These are phyloP conservation scores for Mormyrops attenuatus DNA, from an alignment of 2,797 vertebrate species.

Conservation along the genomic window DNA sequence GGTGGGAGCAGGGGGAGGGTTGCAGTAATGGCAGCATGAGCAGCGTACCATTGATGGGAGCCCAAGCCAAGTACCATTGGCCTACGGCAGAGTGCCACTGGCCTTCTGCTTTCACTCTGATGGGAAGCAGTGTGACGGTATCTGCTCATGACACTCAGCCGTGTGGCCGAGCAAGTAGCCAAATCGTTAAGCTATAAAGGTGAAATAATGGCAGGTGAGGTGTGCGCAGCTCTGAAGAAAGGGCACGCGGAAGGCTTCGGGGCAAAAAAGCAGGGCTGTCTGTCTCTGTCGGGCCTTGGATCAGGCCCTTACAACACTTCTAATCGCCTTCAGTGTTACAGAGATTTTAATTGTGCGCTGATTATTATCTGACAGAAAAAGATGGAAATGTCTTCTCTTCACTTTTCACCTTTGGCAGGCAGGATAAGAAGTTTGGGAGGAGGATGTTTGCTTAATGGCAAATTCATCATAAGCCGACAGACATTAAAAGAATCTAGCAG, in stretches of 20 bases:
- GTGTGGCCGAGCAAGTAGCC: not conserved
- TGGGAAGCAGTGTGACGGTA: not conserved
- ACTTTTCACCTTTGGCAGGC: not conserved
- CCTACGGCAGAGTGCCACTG: not conserved
- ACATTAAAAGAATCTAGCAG: not conserved
- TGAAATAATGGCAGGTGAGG: conserved; percentile 39
- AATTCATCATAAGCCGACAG: not conserved
- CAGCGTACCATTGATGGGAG: not conserved
- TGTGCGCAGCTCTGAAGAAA: conserved; percentile 21
- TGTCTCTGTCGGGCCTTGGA: not conserved
- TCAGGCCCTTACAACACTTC: not conserved
- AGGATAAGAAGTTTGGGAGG: not conserved
- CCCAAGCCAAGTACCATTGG: not conserved
- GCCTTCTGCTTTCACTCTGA: not conserved
- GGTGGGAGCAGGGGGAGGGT: not conserved
- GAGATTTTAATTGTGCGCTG: not conserved
- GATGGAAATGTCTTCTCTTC: not conserved
- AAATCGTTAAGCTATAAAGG: conserved; percentile 31
- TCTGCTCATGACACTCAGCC: not conserved
- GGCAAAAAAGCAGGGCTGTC: not conserved
- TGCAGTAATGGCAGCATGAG: not conserved
- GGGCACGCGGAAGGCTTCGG: conserved; percentile 25
- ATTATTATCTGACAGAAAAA: not conserved
- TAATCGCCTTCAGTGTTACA: not conserved
- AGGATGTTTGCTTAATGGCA: not conserved